Evolutionary conservation across 1,140 invertebrate genomes (phyloP), one percentile per base, ranked within the genome.

Genomic region (Atta colombica): DNA sequence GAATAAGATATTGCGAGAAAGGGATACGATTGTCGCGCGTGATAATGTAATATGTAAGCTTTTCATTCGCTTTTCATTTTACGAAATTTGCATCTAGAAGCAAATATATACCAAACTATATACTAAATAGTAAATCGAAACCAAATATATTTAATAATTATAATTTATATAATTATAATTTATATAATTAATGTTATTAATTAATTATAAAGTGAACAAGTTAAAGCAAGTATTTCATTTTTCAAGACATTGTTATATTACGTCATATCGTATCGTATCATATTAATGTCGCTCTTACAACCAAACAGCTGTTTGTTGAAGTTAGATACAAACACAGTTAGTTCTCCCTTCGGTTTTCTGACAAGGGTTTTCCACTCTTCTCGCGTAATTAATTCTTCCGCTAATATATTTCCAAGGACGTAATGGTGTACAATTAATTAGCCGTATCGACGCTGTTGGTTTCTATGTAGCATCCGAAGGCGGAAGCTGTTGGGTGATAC

Each of bases 401-500:
- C 35, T 60, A 45, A 45, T 39, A 58, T 58, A 72, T 61, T 61
- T 74, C 39, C 25, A 82, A 74, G 25, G 39, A 51, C 28, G 39
- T 51, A 63, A 51, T 14, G 55, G 55, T 84, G 31, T 21, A 25
- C 53, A 25, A 84, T 84, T 84, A 84, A 84, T 84, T 84, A 84
- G 55, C 69, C 69, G 14, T 74, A 84, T 84, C 80, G 80, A 84
- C 69, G 35, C 55, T 45, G 12, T 31, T 21, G 69, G 53, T 7
- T 74, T 35, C 18, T 51, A 5, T 5, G 14, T n/a, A 61, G 55
- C 53, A 45, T 3, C 35, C 69, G 55, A 74, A 74, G 69, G 39
- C 55, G 80, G 69, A 75, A 75, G 69, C 80, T 58, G n/a, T 18
- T 53, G 80, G 39, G 69, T 84, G 69, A 84, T 84, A 84, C 35